Percentiles rank a stretch among this genome's conserved stretches.
phyloP scores from a whole-genome alignment of 2,113 vertebrate species.

The Dromiciops gliroides region DNA sequence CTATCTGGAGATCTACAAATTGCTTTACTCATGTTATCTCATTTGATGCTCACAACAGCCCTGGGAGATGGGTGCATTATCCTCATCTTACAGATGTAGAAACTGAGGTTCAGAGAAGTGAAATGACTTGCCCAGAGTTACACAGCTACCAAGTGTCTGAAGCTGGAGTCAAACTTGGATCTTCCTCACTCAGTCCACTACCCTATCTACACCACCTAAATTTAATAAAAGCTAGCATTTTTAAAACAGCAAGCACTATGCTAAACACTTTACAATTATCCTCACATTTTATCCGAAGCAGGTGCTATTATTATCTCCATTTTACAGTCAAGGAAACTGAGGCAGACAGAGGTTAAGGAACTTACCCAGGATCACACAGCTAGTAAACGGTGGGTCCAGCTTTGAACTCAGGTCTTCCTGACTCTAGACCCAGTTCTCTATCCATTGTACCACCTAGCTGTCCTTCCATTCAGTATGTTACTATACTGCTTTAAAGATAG shows the following conservation, averaged over 20 bases:
- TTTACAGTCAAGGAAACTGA: not conserved
- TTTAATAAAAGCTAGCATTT: not conserved
- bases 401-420: not conserved
- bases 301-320: not conserved
- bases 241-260: not conserved
- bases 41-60: not conserved
- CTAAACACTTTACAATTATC: not conserved
- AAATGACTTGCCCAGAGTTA: not conserved
- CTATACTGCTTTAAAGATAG: slow-evolving; percentile 23
- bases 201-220: too few species aligned
- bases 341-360: not conserved
- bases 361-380: not conserved
- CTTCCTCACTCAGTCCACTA: too few species aligned
- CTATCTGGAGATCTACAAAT: not conserved
- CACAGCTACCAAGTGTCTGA: not conserved
- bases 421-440: not conserved
- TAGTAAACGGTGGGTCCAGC: not conserved
- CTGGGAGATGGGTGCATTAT: not conserved
- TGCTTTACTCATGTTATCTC: not conserved
- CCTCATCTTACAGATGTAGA: not conserved
- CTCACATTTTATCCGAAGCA: not conserved
- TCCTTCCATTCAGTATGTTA: not conserved
- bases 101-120: not conserved
- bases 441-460: not conserved
- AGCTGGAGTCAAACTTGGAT: too few species aligned